phyloP scores from a whole-genome alignment of 2,113 vertebrate genomes.

The Thamnophis sirtalis region DNA sequence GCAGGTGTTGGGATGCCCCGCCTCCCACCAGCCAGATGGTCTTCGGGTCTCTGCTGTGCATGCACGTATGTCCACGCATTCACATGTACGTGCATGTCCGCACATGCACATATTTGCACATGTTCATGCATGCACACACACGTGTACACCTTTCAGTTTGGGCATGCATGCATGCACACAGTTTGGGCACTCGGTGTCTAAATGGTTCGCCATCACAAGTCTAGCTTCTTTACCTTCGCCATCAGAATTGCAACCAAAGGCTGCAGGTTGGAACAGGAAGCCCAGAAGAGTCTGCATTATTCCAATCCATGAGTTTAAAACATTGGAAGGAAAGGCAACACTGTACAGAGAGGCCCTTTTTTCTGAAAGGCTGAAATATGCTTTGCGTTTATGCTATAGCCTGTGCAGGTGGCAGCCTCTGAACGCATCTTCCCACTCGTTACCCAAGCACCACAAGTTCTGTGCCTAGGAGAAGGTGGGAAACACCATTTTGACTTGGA shows the following conservation, averaged over 20 bases:
- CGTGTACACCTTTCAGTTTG: no score
- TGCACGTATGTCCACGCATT: no score
- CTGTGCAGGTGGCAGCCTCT: not conserved
- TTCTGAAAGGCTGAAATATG: not conserved
- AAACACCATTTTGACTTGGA: not conserved
- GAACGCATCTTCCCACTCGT: not conserved
- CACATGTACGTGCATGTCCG: no score
- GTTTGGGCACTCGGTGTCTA: no score
- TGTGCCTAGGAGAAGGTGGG: not conserved
- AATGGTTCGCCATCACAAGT: no score
- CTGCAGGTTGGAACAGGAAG: not conserved
- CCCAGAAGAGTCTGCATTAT: not conserved
- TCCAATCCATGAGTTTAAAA: not conserved
- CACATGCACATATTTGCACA: no score
- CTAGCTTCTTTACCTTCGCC: not conserved
- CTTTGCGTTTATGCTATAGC: not conserved
- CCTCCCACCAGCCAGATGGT: no score
- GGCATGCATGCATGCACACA: no score
- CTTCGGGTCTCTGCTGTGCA: no score
- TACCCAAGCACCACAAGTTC: not conserved
- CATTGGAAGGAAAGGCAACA: not conserved
- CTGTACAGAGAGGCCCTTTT: not conserved
- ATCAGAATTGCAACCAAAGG: not conserved
- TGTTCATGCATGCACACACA: no score
- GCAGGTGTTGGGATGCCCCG: no score